Evolutionary conservation across 2,113 vertebrate genomes (phyloP).

Genomic region (Alethe diademata): DNA sequence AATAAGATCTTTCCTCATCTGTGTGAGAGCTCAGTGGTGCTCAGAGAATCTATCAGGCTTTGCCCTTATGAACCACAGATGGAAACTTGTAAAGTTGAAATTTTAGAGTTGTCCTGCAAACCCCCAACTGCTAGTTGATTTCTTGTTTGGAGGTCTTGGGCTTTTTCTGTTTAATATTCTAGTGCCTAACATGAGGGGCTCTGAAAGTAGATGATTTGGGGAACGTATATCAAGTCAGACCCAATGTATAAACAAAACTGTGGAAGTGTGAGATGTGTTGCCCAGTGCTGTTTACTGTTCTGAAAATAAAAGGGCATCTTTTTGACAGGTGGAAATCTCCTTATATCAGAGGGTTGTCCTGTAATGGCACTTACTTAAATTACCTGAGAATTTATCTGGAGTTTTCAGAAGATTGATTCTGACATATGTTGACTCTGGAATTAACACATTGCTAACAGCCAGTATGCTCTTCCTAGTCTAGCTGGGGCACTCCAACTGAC

Average conservation of each 20-base stretch:
- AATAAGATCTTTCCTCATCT: neutral
- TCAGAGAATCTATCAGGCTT: neutral
- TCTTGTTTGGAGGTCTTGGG: neutral
- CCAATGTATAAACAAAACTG: neutral
- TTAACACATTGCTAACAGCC: neutral
- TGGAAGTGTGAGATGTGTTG: neutral
- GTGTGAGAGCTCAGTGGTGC: neutral
- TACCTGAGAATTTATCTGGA: neutral
- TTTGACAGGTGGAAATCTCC: neutral
- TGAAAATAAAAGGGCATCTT: neutral
- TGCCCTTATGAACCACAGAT: neutral
- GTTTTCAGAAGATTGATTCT: neutral
- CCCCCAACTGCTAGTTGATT: neutral
- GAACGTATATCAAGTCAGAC: neutral
- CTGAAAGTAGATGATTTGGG: neutral
- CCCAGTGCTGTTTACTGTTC: neutral
- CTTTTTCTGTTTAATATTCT: neutral
- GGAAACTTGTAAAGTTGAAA: neutral
- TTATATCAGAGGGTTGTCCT: neutral
- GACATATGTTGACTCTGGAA: neutral
- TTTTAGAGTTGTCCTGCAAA: neutral
- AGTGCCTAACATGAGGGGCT: neutral
- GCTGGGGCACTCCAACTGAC: neutral
- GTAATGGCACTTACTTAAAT: neutral
- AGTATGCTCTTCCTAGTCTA: neutral